These are phyloP conservation scores for Bradypodion pumilum DNA, from an alignment of 2,797 vertebrate species.

Conservation along the genomic window DNA sequence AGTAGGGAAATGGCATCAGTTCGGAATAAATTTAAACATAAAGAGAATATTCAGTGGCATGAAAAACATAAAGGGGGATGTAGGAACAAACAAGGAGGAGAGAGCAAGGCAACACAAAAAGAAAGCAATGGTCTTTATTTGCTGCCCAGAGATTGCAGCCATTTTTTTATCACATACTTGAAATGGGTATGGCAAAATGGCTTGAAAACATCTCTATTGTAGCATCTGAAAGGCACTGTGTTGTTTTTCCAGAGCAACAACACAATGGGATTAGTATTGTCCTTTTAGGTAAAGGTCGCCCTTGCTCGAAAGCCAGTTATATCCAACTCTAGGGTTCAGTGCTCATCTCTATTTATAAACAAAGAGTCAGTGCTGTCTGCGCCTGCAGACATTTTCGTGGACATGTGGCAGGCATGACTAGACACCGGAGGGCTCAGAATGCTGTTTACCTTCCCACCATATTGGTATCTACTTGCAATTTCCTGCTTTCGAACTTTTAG, in stretches of 20 bases:
- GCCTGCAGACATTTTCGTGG: too few relatives aligned
- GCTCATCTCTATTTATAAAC: too few relatives aligned
- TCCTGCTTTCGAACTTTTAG: too few relatives aligned
- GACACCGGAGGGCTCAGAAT: too few relatives aligned
- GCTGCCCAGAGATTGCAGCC: not conserved
- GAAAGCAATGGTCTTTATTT: not conserved
- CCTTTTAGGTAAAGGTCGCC: too few relatives aligned
- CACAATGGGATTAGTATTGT: not conserved
- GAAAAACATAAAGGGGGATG: not conserved
- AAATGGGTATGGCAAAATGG: not conserved
- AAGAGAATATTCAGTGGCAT: not conserved
- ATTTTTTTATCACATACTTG: not conserved
- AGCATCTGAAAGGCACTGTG: not conserved
- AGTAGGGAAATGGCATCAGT: not conserved
- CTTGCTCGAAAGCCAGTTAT: too few relatives aligned
- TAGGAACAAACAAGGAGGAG: not conserved
- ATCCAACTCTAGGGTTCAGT: too few relatives aligned
- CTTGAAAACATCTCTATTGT: not conserved
- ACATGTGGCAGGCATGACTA: too few relatives aligned
- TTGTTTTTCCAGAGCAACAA: not conserved
- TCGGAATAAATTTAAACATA: constrained; percentile 7
- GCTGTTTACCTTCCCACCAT: too few relatives aligned
- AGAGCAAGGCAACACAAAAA: not conserved
- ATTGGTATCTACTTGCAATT: too few relatives aligned
- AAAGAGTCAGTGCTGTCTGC: too few relatives aligned